Evolutionary conservation across 30 jellyfish, hydroid and myxozoan species (phyloP).

Genomic region (Cassiopea andromeda): DNA sequence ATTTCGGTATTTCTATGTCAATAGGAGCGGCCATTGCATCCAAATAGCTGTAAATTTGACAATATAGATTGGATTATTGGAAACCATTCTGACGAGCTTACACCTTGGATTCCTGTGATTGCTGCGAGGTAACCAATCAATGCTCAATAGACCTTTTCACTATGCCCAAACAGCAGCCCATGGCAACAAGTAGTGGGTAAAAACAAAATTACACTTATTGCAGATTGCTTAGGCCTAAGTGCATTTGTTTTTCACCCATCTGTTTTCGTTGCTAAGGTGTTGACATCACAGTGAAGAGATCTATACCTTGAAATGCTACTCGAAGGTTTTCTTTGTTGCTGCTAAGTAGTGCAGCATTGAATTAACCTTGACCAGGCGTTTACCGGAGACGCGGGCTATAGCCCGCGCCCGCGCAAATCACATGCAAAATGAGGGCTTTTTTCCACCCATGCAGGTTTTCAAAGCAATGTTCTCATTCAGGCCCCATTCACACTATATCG

Average conservation of each 20-base stretch:
- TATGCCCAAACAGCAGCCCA: too few relatives aligned
- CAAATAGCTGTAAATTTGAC: conserved; percentile 71
- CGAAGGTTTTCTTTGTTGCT: too few relatives aligned
- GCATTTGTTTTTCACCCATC: too few relatives aligned
- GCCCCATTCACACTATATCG: too few relatives aligned
- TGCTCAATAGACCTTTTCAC: too few relatives aligned
- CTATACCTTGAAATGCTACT: too few relatives aligned
- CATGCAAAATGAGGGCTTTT: not conserved
- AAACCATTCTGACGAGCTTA: conserved; percentile 97
- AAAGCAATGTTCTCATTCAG: not conserved
- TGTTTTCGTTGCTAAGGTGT: too few relatives aligned
- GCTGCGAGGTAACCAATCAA: conserved; percentile 80
- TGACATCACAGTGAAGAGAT: too few relatives aligned
- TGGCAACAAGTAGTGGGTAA: too few relatives aligned
- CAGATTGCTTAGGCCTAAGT: too few relatives aligned
- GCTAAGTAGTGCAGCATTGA: too few relatives aligned
- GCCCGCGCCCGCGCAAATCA: not conserved
- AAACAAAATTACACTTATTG: too few relatives aligned
- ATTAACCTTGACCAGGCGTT: not conserved
- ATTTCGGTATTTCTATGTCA: not conserved
- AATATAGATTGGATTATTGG: conserved; percentile 96
- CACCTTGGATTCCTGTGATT: conserved; percentile 99
- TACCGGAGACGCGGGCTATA: not conserved
- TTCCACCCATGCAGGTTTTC: not conserved
- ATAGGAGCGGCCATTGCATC: conserved; percentile 87